Evolutionary conservation across 2,888 invertebrate genomes (phyloP).

Genomic region (Deroplatys truncata): DNA sequence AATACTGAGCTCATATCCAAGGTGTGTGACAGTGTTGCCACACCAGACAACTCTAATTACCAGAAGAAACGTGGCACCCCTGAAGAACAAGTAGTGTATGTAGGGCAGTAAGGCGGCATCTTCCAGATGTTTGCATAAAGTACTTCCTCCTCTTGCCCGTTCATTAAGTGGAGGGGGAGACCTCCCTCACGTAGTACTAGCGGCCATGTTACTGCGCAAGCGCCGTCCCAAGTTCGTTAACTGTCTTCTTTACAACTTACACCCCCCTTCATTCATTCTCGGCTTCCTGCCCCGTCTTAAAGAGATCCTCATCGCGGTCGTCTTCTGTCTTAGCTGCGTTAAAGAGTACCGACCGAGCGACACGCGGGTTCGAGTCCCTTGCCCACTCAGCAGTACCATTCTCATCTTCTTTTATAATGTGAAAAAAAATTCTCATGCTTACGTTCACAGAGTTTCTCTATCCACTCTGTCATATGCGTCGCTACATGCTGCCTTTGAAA

Average conservation of each 20-base stretch:
- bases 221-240: not conserved
- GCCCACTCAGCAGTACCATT: too few species aligned
- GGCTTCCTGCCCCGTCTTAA: not conserved
- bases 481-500: too few species aligned
- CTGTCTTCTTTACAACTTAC: not conserved
- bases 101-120: conserved; percentile 2
- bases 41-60: too few species aligned
- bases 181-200: not conserved
- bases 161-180: not conserved
- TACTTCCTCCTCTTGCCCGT: not conserved
- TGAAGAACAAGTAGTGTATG: not conserved
- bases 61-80: not conserved
- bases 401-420: too few species aligned
- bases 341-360: not conserved
- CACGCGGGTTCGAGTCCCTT: too few species aligned
- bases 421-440: too few species aligned
- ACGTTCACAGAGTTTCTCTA: too few species aligned
- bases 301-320: not conserved
- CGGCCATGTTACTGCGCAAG: not conserved
- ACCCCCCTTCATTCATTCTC: not conserved
- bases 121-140: conserved; percentile 11
- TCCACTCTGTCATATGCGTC: too few species aligned
- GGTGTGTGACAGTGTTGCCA: too few species aligned
- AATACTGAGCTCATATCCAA: too few species aligned
- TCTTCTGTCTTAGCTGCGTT: not conserved